Conservation (phyloP, 2,797 vertebrate species). For the Pseudocheirus occidentalis region DNA sequence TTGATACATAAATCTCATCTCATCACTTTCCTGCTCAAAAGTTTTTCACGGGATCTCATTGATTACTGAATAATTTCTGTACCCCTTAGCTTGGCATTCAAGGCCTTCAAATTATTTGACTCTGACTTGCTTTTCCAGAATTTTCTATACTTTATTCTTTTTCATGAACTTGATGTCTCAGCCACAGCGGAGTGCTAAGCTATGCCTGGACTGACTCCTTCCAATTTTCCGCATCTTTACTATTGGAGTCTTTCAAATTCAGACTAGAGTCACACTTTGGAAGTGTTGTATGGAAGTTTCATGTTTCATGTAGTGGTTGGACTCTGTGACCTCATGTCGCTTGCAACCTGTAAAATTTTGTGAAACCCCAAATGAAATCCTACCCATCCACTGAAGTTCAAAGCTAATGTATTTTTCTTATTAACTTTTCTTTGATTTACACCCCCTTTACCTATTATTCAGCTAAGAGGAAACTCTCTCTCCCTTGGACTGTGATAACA, state of each 20-base stretch:
- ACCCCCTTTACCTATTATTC: neutral
- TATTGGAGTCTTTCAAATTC: neutral
- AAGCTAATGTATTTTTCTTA: neutral
- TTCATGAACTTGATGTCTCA: neutral
- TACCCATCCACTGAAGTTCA: neutral
- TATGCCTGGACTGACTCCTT: neutral
- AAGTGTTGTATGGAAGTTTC: neutral
- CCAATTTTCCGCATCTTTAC: neutral
- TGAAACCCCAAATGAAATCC: neutral
- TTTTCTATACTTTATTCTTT: neutral
- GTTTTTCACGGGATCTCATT: neutral
- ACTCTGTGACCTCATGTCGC: neutral
- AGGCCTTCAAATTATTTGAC: neutral
- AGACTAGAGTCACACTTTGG: neutral
- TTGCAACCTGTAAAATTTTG: neutral
- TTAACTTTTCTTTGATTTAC: neutral
- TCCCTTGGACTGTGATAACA: neutral
- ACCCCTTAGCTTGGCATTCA: neutral
- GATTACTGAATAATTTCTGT: neutral
- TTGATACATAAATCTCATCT: neutral
- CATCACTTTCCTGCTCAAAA: neutral
- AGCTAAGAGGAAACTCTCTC: neutral
- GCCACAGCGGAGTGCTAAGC: neutral
- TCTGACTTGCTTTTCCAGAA: neutral
- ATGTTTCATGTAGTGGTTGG: neutral